Evolutionary conservation across 2,113 vertebrate species (phyloP), one percentile per base, ranked within the genome.

Genomic region (Corvus cornix): DNA sequence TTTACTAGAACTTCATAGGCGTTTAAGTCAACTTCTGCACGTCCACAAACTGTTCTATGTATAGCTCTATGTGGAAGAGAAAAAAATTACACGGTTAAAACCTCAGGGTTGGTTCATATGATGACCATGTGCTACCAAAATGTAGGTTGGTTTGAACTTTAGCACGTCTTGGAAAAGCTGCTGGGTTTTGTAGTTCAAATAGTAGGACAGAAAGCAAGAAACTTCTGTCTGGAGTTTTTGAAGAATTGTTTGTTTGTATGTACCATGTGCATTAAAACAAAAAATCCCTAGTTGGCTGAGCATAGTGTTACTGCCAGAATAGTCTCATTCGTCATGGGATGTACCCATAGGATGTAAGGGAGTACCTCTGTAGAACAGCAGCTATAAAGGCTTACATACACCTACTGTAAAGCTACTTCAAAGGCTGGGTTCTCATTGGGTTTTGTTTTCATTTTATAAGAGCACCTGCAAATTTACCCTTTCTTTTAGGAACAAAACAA

Each of bases 71-170:
- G 26, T 60, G 73, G 93, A 84, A 89, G 10, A 4, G 81, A 46
- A 67, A 88, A 81, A 90, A 92, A 88, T 94, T 83, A 68, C 60
- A 88, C 30, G 30, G 59, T 93, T 94, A 33, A 91, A 95, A 86
- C 85, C 76, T 96, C 72, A 68, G 64, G 7, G 72, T 72, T 70
- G 16, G n/a, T 81, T 92, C 12, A 2, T 75, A 39, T 64, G 78
- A 83, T 26, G 63, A 85, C 77, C 41, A 48, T 11, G 24, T 80
- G 81, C 43, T 86, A 51, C 78, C 59, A 93, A 93, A 96, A 84
- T 72, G 48, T 78, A 55, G 43, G 48, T 41, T 90, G 49, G 82
- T 86, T 96, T 95, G 72, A 93, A 80, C 56, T 94, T 74, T 14
- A 80, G 39, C 43, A 12, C 41, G 48, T 67, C 87, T 81, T 92